Evolutionary conservation across 2,888 invertebrate species (phyloP).

Genomic region (Lepidonotus clava): DNA sequence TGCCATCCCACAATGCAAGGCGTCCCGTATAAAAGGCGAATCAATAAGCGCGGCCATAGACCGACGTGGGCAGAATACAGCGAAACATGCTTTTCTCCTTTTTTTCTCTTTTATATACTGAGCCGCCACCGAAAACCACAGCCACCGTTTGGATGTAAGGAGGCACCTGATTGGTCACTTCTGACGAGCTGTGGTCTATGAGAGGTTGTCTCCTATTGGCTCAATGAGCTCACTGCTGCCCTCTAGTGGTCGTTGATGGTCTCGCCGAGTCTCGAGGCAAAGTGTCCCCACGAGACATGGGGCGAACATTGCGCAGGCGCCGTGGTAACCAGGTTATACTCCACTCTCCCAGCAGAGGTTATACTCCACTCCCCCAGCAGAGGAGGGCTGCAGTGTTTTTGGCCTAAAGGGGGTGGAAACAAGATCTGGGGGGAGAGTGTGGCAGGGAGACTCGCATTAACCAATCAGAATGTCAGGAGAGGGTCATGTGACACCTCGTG

Average conservation of each 20-base stretch:
- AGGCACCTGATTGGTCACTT: constrained; percentile 46
- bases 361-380: not conserved
- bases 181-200: constrained; percentile 20
- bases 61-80: not conserved
- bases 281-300: not conserved
- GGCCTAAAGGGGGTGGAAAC: not conserved
- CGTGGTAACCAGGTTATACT: not conserved
- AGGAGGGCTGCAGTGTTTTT: not conserved
- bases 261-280: not conserved
- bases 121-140: not conserved
- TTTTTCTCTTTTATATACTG: not conserved
- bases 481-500: not conserved
- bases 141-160: not conserved
- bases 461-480: not conserved
- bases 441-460: not conserved
- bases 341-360: not conserved
- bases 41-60: not conserved
- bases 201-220: not conserved
- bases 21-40: not conserved
- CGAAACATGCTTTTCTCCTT: not conserved
- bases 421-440: not conserved
- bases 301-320: not conserved
- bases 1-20: not conserved
- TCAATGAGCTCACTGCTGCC: constrained; percentile 7
- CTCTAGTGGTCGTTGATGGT: constrained; percentile 12